A percentile compares a stretch with the other conserved stretches of the same genome.
Evolutionary conservation across 2,113 vertebrate species (phyloP).

Genomic region (Zootoca vivipara): DNA sequence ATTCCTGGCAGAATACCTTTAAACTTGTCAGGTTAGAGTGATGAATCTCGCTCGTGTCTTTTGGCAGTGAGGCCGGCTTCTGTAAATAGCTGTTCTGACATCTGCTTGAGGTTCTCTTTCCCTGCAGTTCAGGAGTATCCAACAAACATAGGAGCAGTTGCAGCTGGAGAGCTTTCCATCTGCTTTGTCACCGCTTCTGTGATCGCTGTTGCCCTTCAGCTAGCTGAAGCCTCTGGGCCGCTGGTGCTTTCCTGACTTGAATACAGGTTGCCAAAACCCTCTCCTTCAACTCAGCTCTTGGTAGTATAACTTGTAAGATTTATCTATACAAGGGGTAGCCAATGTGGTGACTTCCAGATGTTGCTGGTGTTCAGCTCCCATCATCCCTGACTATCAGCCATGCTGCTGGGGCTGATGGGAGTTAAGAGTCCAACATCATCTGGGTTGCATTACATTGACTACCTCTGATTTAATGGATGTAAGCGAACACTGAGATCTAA

Average conservation of each 20-base stretch:
- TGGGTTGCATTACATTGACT: too few relatives aligned
- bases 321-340: not conserved
- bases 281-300: slow-evolving; percentile 7
- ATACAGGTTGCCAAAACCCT: not conserved
- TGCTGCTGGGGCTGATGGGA: not conserved
- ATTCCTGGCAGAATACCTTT: slow-evolving; percentile 24
- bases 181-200: not conserved
- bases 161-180: not conserved
- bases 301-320: slow-evolving; percentile 36
- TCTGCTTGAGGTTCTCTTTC: slow-evolving; percentile 28
- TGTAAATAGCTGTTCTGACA: slow-evolving; percentile 36
- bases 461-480: slow-evolving; percentile 44
- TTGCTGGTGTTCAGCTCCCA: not conserved
- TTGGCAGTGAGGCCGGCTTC: slow-evolving; percentile 5
- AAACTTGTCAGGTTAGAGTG: slow-evolving; percentile 3
- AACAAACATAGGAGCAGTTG: rapidly evolving
- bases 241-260: not conserved
- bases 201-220: not conserved
- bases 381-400: not conserved
- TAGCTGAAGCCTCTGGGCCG: slow-evolving; percentile 1
- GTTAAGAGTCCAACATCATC: too few relatives aligned
- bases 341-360: not conserved
- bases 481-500: slow-evolving; percentile 41
- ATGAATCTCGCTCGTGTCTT: slow-evolving; percentile 43
- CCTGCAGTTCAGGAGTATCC: not conserved